Conservation (phyloP, 1,140 invertebrate species). For the Atta texana region DNA sequence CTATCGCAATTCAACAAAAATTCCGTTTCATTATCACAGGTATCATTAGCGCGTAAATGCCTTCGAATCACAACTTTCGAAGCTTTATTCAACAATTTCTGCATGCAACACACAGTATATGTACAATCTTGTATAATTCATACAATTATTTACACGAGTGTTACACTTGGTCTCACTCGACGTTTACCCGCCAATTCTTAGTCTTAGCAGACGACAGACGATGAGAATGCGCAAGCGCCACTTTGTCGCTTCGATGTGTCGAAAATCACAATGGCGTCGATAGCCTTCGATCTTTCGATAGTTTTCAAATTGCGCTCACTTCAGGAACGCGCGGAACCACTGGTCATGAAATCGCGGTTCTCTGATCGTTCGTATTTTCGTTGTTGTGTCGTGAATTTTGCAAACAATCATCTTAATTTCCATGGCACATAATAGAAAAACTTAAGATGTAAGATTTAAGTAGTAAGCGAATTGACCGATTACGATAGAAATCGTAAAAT, state of each 20-base stretch:
- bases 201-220: background rate
- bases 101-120: background rate
- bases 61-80: background rate
- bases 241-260: constrained; percentile 3
- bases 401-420: background rate
- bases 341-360: background rate
- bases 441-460: too few relatives aligned
- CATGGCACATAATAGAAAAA: too few relatives aligned
- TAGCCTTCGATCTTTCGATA: constrained; percentile 18
- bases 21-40: constrained; percentile 8
- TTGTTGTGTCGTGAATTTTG: background rate
- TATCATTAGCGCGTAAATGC: background rate
- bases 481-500: too few relatives aligned
- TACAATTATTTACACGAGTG: background rate
- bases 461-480: too few relatives aligned
- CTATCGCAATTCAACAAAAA: background rate
- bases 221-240: constrained; percentile 5
- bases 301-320: background rate
- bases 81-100: background rate
- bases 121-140: background rate
- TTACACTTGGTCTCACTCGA: background rate
- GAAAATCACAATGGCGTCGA: background rate
- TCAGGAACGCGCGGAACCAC: too few relatives aligned
- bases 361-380: background rate
- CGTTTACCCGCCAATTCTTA: constrained; percentile 47